These are phyloP conservation scores for Hylia prasina DNA, from an alignment of 2,113 vertebrate genomes.

Conservation along the genomic window DNA sequence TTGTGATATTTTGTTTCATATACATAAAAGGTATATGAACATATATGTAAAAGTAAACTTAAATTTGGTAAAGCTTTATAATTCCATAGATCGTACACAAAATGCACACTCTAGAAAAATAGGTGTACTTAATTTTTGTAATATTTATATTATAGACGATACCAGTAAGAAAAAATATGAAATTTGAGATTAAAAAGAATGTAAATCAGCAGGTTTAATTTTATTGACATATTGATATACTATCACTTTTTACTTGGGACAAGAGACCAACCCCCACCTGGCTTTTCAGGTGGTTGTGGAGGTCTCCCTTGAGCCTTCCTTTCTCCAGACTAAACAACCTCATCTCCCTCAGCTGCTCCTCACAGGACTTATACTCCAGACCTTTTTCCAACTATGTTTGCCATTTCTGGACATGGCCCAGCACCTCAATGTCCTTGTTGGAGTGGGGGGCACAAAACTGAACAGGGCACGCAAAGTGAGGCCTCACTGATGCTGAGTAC, in stretches of 20 bases:
- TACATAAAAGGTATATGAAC: background rate
- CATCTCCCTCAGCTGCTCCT: background rate
- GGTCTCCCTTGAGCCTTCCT: background rate
- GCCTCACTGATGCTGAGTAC: background rate
- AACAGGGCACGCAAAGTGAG: rapidly evolving
- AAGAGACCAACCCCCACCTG: background rate
- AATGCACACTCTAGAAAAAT: background rate
- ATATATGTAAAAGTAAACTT: background rate
- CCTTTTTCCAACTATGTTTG: background rate
- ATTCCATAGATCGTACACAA: background rate
- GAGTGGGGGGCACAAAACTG: background rate
- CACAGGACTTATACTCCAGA: background rate
- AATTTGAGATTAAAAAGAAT: background rate
- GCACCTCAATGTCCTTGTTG: background rate
- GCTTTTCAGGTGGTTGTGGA: background rate
- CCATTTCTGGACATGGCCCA: rapidly evolving
- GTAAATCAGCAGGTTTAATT: background rate
- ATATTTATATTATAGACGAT: background rate
- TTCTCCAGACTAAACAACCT: background rate
- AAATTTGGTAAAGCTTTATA: background rate
- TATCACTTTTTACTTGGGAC: background rate
- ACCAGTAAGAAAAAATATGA: background rate
- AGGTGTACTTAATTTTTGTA: background rate
- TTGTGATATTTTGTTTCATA: background rate
- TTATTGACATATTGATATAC: background rate